Evolutionary conservation across 2,888 invertebrate genomes (phyloP).

Genomic region (Petrolisthes manimaculis): DNA sequence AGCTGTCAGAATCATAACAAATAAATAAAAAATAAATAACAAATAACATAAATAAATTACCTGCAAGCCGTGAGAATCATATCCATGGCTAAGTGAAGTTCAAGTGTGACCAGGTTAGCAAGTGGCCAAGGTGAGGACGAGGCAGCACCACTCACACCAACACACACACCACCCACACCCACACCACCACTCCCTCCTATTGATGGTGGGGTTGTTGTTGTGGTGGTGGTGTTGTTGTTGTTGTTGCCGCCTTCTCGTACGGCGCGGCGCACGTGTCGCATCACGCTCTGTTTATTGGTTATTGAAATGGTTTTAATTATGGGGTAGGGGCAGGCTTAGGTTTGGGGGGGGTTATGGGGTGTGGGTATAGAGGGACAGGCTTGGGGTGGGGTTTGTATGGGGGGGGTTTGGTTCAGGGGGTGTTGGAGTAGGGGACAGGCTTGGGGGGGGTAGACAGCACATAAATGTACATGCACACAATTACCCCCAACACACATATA

Average conservation of each 20-base stretch:
- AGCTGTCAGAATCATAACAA: too few relatives aligned
- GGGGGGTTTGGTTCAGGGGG: too few relatives aligned
- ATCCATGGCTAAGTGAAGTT: conserved; percentile 76
- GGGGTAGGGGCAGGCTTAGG: too few relatives aligned
- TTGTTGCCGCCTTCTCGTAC: conserved; percentile 43
- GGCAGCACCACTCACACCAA: conserved; percentile 71
- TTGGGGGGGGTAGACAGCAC: too few relatives aligned
- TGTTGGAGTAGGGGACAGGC: too few relatives aligned
- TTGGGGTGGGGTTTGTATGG: too few relatives aligned
- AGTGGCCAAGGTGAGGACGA: conserved; percentile 70
- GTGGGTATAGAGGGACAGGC: too few relatives aligned
- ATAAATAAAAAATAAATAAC: too few relatives aligned
- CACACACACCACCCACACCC: conserved; percentile 19
- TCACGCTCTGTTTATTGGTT: conserved; percentile 71
- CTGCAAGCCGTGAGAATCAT: conserved; percentile 75
- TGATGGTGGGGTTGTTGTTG: too few relatives aligned
- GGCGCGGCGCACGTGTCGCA: conserved; percentile 71
- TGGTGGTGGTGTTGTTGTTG: not conserved
- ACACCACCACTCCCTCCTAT: conserved; percentile 15
- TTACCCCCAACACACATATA: not conserved
- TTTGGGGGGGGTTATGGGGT: too few relatives aligned
- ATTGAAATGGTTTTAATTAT: too few relatives aligned
- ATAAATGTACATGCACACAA: not conserved
- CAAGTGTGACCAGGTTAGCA: conserved; percentile 71
- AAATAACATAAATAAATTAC: conserved; percentile 67